These are phyloP conservation scores for Graptemys geographica DNA, from an alignment of 2,797 vertebrate genomes.

Conservation along the genomic window DNA sequence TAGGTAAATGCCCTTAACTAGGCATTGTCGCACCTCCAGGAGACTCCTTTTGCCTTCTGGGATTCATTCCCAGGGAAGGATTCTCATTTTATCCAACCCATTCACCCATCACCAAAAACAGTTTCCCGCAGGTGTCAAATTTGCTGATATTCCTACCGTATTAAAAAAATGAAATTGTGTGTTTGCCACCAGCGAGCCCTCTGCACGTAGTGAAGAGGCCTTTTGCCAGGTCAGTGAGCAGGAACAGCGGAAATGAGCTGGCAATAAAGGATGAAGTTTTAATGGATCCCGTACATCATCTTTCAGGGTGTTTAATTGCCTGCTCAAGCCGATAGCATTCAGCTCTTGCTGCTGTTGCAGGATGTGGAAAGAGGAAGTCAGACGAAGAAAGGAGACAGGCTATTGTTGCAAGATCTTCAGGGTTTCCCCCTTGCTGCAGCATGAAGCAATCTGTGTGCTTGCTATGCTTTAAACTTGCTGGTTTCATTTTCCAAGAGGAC, in stretches of 20 bases:
- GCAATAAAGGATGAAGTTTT: neutral
- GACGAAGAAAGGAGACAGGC: neutral
- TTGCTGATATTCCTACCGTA: neutral
- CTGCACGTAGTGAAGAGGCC: constrained; percentile 44
- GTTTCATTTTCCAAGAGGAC: neutral
- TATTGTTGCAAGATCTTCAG: fast-evolving
- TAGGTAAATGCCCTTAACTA: neutral
- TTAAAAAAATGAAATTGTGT: constrained; percentile 18
- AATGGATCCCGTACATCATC: constrained; percentile 4
- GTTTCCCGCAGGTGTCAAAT: constrained; percentile 26
- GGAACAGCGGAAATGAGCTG: constrained; percentile 36
- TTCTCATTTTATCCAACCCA: neutral
- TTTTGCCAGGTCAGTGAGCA: constrained; percentile 31
- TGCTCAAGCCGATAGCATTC: neutral
- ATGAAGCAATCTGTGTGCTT: neutral
- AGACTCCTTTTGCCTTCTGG: neutral
- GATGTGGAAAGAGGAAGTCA: neutral
- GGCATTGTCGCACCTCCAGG: neutral
- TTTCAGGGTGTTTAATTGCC: neutral
- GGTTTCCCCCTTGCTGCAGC: neutral
- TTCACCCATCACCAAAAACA: neutral
- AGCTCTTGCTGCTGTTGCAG: neutral
- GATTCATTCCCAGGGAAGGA: neutral
- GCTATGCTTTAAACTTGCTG: fast-evolving
- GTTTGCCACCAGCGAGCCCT: constrained; percentile 47